Evolutionary conservation across 2,888 invertebrate species (phyloP), one percentile per base, ranked within the genome.

Genomic region (Deilephila porcellus): DNA sequence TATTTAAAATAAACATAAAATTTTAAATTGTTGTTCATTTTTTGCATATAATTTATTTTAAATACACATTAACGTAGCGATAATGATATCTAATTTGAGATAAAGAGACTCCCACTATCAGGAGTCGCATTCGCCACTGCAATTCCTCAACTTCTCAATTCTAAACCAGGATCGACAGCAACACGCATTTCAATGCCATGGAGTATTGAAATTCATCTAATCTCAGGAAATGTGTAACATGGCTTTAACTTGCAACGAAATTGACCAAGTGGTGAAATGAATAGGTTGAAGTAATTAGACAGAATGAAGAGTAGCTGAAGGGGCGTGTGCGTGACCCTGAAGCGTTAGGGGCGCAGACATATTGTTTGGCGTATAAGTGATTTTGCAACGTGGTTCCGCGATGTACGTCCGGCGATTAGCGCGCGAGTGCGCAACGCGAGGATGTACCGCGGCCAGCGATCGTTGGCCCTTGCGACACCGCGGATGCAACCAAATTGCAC

Each of bases 401-500:
- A 88, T 87, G 85, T 81, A 90, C 91, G 91, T 94, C 94, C 94
- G 94, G 92, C 91, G 91, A 93, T 93, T 93, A 92, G 86, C 75
- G 79, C 75, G 83, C 82, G 85, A 86, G 84, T 91, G 87, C 92
- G 93, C 93, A 92, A 92, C 88, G 86, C 88, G 89, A 92, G 93
- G 93, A 93, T 93, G 93, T 88, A 88, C 91, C 78, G 79, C 77
- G 81, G 79, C 80, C 81, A 77, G 81, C 85, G 87, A 85, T 81
- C 83, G 86, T 85, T 81, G 83, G 85, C 85, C 87, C 91, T 93
- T 93, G 90, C 93, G 93, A 92, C 93, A 93, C 90, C 91, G 88
- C 93, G 93, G 94, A 93, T 91, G 91, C 92, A 89, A 86, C 89
- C 84, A 85, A 86, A 88, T 93, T 93, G 93, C 94, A 91, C 84